phyloP scores from a whole-genome alignment of 2,888 invertebrate genomes.

The Plusia festucae region DNA sequence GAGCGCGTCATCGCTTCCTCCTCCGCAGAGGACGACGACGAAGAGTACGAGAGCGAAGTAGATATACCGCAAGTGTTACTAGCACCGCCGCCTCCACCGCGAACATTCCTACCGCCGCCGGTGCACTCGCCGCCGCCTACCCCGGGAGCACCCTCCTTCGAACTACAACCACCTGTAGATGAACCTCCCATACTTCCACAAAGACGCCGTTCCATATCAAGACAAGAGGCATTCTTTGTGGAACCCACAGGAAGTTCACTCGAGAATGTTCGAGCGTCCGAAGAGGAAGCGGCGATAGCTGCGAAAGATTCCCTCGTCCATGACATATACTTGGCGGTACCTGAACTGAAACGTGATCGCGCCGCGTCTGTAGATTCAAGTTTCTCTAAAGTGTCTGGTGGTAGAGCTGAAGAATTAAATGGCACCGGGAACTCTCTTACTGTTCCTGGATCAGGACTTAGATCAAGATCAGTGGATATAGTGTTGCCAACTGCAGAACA shows the following conservation, averaged over 20 bases:
- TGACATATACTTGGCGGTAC: constrained; percentile 94
- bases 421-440: constrained; percentile 90
- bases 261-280: constrained; percentile 91
- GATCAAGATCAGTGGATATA: constrained; percentile 96
- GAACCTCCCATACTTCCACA: constrained; percentile 82
- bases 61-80: constrained; percentile 90
- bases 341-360: constrained; percentile 94
- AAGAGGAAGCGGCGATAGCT: constrained; percentile 73
- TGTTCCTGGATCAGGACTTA: constrained; percentile 92
- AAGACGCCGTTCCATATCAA: constrained; percentile 93
- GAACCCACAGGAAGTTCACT: constrained; percentile 92
- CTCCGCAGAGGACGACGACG: constrained; percentile 85
- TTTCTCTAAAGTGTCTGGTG: constrained; percentile 93
- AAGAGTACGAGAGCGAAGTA: constrained; percentile 86
- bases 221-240: constrained; percentile 95
- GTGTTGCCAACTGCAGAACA: constrained; percentile 96
- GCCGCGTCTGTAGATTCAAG: constrained; percentile 97
- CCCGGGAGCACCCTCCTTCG: constrained; percentile 88
- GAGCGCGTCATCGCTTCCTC: constrained; percentile 78
- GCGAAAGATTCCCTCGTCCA: constrained; percentile 88
- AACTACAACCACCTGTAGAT: constrained; percentile 87
- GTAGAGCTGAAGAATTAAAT: constrained; percentile 92
- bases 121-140: constrained; percentile 87
- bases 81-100: constrained; percentile 88
- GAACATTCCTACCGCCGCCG: constrained; percentile 73